Evolutionary conservation across 2,113 vertebrate species (phyloP).

Genomic region (Prionailurus viverrinus): DNA sequence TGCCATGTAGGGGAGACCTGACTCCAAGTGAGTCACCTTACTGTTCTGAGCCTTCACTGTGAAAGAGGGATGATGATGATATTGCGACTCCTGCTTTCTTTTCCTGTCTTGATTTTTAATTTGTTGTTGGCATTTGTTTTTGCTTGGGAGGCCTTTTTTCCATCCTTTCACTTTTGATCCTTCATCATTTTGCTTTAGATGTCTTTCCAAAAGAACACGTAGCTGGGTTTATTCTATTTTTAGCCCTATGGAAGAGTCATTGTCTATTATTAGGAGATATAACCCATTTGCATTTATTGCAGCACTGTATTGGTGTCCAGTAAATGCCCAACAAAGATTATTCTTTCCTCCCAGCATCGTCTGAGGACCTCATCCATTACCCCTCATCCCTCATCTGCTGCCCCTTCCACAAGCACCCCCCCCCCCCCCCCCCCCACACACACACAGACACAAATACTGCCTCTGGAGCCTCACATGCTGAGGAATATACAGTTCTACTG

Average conservation of each 20-base stretch:
- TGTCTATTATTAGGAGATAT: background rate
- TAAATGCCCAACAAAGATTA: background rate
- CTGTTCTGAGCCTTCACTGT: background rate
- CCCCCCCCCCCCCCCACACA: too few relatives aligned
- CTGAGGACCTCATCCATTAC: background rate
- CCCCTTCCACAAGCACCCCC: background rate
- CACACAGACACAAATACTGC: background rate
- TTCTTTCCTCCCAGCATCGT: background rate
- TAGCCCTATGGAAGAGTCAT: background rate
- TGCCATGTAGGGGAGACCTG: background rate
- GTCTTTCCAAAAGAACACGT: background rate
- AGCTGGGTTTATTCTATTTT: conserved; percentile 4
- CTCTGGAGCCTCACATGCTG: background rate
- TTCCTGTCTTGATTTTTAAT: background rate
- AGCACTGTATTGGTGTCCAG: background rate
- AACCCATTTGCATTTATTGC: background rate
- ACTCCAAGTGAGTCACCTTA: background rate
- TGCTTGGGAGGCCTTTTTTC: background rate
- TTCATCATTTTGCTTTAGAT: background rate
- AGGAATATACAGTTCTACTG: background rate
- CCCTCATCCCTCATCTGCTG: background rate
- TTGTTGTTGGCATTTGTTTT: background rate
- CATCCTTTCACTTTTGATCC: background rate
- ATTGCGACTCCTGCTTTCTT: background rate
- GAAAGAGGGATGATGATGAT: background rate